These are phyloP conservation scores for Bombus breviceps DNA, from an alignment of 1,140 invertebrate genomes.

Conservation along the genomic window DNA sequence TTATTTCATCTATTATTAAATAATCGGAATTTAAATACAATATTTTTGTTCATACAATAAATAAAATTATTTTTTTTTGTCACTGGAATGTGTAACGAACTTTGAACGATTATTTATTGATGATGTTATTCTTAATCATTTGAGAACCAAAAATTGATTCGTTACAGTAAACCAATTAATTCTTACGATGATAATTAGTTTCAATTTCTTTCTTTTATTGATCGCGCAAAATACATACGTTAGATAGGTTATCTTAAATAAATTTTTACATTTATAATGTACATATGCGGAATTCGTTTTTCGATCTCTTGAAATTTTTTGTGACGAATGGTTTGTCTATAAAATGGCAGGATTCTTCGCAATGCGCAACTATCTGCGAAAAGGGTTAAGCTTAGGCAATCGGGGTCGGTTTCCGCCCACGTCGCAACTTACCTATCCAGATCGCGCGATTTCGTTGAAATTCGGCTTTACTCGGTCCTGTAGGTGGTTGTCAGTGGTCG, in stretches of 20 bases:
- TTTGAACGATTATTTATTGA: background rate
- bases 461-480: background rate
- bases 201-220: no score
- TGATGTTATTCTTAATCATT: background rate
- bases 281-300: background rate
- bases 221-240: background rate
- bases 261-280: background rate
- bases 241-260: background rate
- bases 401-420: conserved; percentile 21
- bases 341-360: background rate
- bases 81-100: background rate
- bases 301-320: background rate
- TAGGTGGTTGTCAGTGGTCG: conserved; percentile 20
- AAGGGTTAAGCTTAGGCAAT: conserved; percentile 12
- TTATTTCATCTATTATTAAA: background rate
- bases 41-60: no score
- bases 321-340: background rate
- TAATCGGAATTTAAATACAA: background rate
- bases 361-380: background rate
- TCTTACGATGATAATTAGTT: background rate
- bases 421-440: background rate
- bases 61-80: background rate
- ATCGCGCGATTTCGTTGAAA: conserved; percentile 13
- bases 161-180: background rate
- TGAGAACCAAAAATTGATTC: no score